Evolutionary conservation across 2,113 vertebrate species (phyloP).

Genomic region (Crotophaga sulcirostris): DNA sequence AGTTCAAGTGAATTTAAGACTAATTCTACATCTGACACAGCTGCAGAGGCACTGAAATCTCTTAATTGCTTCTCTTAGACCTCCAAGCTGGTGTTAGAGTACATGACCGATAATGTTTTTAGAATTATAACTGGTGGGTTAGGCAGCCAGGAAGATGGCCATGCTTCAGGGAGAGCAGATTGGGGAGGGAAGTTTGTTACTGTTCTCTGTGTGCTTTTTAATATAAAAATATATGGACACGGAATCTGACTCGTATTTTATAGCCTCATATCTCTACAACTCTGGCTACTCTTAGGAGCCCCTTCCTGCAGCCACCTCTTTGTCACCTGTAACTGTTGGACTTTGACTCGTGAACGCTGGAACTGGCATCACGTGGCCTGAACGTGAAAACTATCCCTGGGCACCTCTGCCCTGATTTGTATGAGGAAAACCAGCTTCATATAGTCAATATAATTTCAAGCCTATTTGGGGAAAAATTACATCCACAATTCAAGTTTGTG

Average conservation of each 20-base stretch:
- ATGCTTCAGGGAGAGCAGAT: neutral
- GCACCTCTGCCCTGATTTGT: neutral
- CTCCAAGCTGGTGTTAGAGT: neutral
- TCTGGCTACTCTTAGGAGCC: neutral
- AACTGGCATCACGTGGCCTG: rapidly evolving
- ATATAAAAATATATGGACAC: neutral
- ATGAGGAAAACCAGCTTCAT: neutral
- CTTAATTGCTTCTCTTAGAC: neutral
- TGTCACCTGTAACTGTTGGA: neutral
- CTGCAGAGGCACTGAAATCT: neutral
- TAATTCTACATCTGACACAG: neutral
- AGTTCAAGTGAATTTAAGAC: neutral
- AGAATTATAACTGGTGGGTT: neutral
- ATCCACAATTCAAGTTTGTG: neutral
- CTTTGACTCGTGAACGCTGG: too few relatives aligned
- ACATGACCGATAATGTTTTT: rapidly evolving
- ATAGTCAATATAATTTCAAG: neutral
- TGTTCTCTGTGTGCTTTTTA: neutral
- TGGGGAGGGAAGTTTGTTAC: neutral
- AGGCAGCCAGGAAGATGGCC: rapidly evolving
- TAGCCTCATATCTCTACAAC: neutral
- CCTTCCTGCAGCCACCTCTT: neutral
- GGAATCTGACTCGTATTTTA: neutral
- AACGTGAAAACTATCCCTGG: too few relatives aligned
- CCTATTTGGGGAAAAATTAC: neutral